phyloP scores from a whole-genome alignment of 1,140 invertebrate genomes.

The Drosophila kohkoa region DNA sequence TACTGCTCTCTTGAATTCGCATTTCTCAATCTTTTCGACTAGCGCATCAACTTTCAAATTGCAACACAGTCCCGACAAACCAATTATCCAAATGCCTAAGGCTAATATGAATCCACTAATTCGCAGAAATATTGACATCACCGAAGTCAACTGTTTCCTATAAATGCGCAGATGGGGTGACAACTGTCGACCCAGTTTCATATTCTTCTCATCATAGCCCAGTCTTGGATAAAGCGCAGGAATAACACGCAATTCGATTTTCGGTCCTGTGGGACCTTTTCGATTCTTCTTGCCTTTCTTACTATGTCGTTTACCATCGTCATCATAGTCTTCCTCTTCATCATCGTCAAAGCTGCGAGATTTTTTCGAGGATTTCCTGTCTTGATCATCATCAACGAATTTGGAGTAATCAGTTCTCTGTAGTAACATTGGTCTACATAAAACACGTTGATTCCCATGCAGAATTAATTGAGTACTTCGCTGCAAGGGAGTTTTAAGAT shows the following conservation, averaged over 20 bases:
- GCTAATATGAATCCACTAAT: slow-evolving; percentile 88
- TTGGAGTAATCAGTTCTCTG: slow-evolving; percentile 4
- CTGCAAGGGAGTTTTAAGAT: slow-evolving; percentile 6
- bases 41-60: slow-evolving; percentile 86
- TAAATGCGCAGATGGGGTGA: slow-evolving; percentile 95
- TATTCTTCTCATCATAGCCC: slow-evolving; percentile 88
- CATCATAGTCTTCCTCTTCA: background rate
- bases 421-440: background rate
- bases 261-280: background rate
- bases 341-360: background rate
- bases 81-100: slow-evolving; percentile 85
- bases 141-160: slow-evolving; percentile 89
- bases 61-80: slow-evolving; percentile 85
- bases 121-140: slow-evolving; percentile 93
- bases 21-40: slow-evolving; percentile 85
- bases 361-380: background rate
- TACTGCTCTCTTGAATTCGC: slow-evolving; percentile 85
- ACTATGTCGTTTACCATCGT: background rate
- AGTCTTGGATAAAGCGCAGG: slow-evolving; percentile 48
- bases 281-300: background rate
- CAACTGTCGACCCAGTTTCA: slow-evolving; percentile 89
- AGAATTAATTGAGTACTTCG: background rate
- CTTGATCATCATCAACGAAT: background rate
- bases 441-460: background rate
- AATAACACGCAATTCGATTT: slow-evolving; percentile 43